Base-by-base conservation (phyloP, 1,140 invertebrate species). In the Goniozus legneri region DNA sequence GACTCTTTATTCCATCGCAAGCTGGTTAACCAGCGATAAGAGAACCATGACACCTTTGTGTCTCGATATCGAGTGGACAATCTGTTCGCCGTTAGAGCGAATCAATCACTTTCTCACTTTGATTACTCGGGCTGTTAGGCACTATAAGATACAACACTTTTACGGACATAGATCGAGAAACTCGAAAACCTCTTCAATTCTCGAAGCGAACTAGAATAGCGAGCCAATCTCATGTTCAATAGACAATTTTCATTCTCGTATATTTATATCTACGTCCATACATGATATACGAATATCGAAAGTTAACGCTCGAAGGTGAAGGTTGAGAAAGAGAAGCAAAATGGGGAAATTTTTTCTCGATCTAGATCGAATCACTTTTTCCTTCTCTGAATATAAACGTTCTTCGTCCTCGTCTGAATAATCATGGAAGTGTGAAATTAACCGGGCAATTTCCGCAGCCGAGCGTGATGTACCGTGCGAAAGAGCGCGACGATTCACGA, bases 381-480 rank as follows among this genome's bases (percentile, higher is more conserved):
- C n/a, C 35, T 47, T 43, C 42, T 43, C 34, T 19, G 64, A 64
- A 68, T 67, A 70, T 68, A 70, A 71, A 70, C 67, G 62, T 60
- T 58, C 58, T 58, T 27, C 62, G 57, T 62, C 64, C 68, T 62
- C 65, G 57, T 67, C 61, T 68, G 70, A 69, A 67, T 71, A 70
- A 69, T 70, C 69, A 68, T 69, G 63, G 67, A 53, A 71, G 66
- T 73, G 70, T 71, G 69, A 71, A 71, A 71, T 73, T 71, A 70
- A 70, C 65, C 65, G 60, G 60, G 56, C 67, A 67, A 65, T 67
- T 58, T n/a, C 59, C 52, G 56, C 66, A 70, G 63, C 60, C 62
- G 59, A 68, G 63, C 65, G 54, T 62, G 52, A 64, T 62, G 38
- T 51, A 47, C 15, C 39, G 34, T 22, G 21, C 32, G 6, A 13